Evolutionary conservation across 2,797 vertebrate genomes (phyloP), one percentile per base, ranked within the genome.

Genomic region (Pipistrellus nathusii): DNA sequence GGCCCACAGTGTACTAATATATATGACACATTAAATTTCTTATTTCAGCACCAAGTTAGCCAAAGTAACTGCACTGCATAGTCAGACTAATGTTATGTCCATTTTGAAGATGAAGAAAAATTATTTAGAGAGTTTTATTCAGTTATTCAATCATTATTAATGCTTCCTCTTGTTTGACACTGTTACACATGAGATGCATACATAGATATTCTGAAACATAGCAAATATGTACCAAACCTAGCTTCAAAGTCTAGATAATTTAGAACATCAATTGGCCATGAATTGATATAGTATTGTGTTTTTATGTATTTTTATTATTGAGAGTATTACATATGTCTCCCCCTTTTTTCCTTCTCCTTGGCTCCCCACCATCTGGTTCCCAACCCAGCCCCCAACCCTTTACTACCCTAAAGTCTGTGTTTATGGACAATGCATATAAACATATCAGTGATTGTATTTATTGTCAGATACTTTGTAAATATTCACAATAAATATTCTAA

Each of bases 71-170:
- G 0, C 14, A 62, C 30, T 41, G 6, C 51, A 17, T 75, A 84
- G 14, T 85, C 25, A 81, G n/a, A 62, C 6, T 69, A 53, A 77
- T 69, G 23, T 35, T 68, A 80, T 21, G 20, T 11, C 35, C 13
- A 82, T 76, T 85, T 84, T 64, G 10, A 90, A 92, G 13, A 10
- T 91, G 20, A 73, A 77, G 57, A 77, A 81, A 87, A 59, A 80
- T 18, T 6, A 1, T 62, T 48, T 14, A 69, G n/a, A 44, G n/a
- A 23, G 8, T 87, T 68, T 71, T n/a, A 87, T 48, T 83, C 1
- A 84, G 48, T 90, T 13, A 41, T 66, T 81, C 9, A 69, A 5
- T 30, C 84, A 18, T 84, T 68, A 69, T 27, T 68, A 35, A 77
- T 64, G 7, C 15, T 90, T 86, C 46, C 9, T 77, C 32, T 7